Evolutionary conservation across 1,140 invertebrate genomes (phyloP).

Genomic region (Cepaea nemoralis): DNA sequence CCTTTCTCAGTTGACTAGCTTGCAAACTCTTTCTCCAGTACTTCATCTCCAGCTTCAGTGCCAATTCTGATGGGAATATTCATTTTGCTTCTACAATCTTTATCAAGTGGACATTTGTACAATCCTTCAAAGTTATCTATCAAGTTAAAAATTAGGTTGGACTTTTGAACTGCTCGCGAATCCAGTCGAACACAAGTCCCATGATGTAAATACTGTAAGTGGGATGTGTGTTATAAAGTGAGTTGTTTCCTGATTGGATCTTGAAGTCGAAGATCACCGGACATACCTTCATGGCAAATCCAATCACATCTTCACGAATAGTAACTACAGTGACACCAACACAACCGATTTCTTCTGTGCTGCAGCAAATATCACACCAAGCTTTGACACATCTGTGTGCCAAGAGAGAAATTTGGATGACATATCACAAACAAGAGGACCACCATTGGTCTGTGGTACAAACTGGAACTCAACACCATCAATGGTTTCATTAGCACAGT

Average conservation of each 20-base stretch:
- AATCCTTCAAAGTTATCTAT: conserved; percentile 91
- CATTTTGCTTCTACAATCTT: conserved; percentile 79
- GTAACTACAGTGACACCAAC: conserved; percentile 94
- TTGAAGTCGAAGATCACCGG: conserved; percentile 91
- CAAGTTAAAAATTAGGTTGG: conserved; percentile 83
- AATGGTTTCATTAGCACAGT: no score
- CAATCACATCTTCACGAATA: conserved; percentile 91
- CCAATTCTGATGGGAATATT: conserved; percentile 93
- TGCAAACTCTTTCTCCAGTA: conserved; percentile 89
- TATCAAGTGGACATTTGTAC: conserved; percentile 77
- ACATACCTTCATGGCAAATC: conserved; percentile 79
- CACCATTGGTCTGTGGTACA: conserved; percentile 85
- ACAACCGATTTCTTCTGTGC: conserved; percentile 98
- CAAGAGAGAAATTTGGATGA: conserved; percentile 95
- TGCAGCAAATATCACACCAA: conserved; percentile 93
- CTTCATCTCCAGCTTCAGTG: conserved; percentile 75
- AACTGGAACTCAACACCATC: conserved; percentile 89
- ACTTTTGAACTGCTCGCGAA: conserved; percentile 84
- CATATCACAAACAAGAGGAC: conserved; percentile 95
- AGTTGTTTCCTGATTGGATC: conserved; percentile 86
- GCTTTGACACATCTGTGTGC: conserved; percentile 91
- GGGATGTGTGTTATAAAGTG: conserved; percentile 94
- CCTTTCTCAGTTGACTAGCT: conserved; percentile 81
- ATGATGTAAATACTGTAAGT: conserved; percentile 96
- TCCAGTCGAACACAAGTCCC: conserved; percentile 91